These are phyloP conservation scores for Phylloscopus whistleri DNA, from an alignment of 2,113 vertebrate genomes.

Conservation along the genomic window DNA sequence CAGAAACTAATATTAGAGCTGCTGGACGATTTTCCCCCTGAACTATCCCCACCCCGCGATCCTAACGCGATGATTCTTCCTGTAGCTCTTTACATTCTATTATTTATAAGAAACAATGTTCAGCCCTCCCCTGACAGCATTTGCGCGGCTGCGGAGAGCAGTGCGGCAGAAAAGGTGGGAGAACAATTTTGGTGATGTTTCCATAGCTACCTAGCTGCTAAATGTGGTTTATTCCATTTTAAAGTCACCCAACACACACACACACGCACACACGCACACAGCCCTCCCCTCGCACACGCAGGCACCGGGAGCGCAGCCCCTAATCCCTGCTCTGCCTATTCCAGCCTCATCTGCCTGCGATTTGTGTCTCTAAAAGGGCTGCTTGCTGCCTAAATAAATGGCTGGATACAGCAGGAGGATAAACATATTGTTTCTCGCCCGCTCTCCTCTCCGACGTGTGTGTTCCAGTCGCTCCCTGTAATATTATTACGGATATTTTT, in stretches of 20 bases:
- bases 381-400: constrained; percentile 56
- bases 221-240: constrained; percentile 77
- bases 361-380: constrained; percentile 58
- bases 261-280: not conserved
- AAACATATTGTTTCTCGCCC: constrained; percentile 24
- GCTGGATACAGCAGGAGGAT: constrained; percentile 12
- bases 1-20: constrained; percentile 53
- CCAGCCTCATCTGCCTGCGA: constrained; percentile 32
- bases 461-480: constrained; percentile 39
- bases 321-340: constrained; percentile 60
- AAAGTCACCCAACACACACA: constrained; percentile 69
- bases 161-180: constrained; percentile 71
- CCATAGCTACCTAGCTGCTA: constrained; percentile 80
- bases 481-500: constrained; percentile 28
- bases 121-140: constrained; percentile 70
- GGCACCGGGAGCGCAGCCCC: not conserved
- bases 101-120: constrained; percentile 80
- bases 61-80: constrained; percentile 64
- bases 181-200: constrained; percentile 81
- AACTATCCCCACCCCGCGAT: constrained; percentile 53
- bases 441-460: constrained; percentile 17
- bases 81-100: constrained; percentile 69
- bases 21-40: constrained; percentile 45
- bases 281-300: not conserved
- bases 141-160: constrained; percentile 68